Evolutionary conservation across 2,888 invertebrate genomes (phyloP).

Genomic region (Nebria salina): DNA sequence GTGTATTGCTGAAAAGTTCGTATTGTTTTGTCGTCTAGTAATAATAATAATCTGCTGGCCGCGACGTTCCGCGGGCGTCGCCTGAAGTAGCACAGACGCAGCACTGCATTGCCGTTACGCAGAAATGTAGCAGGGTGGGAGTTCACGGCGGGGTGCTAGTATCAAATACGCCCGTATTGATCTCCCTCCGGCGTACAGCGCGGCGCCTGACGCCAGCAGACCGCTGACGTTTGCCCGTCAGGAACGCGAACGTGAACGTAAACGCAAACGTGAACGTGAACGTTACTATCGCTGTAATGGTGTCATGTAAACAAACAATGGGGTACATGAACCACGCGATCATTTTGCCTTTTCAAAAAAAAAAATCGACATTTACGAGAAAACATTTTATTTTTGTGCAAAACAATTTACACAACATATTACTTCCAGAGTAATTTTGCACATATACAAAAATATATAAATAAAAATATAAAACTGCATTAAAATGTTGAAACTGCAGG

Average conservation of each 20-base stretch:
- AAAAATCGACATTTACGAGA: background rate
- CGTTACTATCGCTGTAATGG: background rate
- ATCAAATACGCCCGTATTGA: background rate
- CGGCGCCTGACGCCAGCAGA: background rate
- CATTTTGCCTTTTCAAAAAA: background rate
- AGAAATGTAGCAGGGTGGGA: background rate
- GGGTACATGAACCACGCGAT: background rate
- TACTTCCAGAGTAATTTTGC: too few relatives aligned
- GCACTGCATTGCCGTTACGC: background rate
- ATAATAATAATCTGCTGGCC: background rate
- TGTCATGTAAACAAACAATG: conserved; percentile 1
- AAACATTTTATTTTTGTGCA: background rate
- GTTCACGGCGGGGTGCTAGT: background rate
- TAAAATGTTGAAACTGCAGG: background rate
- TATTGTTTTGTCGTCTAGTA: background rate
- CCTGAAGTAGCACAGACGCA: background rate
- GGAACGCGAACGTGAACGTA: background rate
- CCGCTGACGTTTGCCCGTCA: background rate
- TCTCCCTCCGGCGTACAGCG: background rate
- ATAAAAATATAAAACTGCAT: background rate
- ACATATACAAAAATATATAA: background rate
- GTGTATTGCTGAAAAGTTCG: background rate
- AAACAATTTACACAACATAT: background rate
- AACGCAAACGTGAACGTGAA: too few relatives aligned
- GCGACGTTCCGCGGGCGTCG: background rate